Evolutionary conservation across 2,888 invertebrate genomes (phyloP), one percentile per base, ranked within the genome.

Genomic region (Lasioglossum villosulum): DNA sequence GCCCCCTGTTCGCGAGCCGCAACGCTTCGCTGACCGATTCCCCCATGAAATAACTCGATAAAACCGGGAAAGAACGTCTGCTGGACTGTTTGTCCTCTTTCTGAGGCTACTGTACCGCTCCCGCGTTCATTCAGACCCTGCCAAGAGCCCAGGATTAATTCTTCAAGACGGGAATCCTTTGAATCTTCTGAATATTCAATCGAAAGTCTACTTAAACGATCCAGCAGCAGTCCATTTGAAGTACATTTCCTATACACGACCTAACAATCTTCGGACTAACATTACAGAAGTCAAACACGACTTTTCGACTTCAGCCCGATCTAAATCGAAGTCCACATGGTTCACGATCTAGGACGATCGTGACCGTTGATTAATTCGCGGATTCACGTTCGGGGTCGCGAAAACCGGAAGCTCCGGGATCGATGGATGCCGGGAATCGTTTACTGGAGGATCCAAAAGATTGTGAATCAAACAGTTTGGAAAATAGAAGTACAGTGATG

Each of bases 11-110:
- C 70, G 75, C 34, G 80, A 52, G 72, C 75, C 75, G 85, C 84
- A 80, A 89, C 83, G 89, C 85, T 85, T 81, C 79, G 42, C 42
- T 78, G 84, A 86, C 39, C 48, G 77, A 86, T 81, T 73, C 74
- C 80, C 70, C 73, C 59, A 3, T 16, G 75, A 39, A 45, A 68
- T 42, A 42, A 63, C 75, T 19, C 78, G 72, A 77, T 76, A 73
- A 72, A 77, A 77, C 73, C 45, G 42, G 48, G 81, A 78, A 72
- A 75, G 75, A 68, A 84, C 59, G 48, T 75, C 59, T 59, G 23
- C 68, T n/a, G 23, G 34, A 56, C 42, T 70, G 68, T 56, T 74
- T 56, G 30, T 71, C 45, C 48, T 30, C 10, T 72, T 75, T 27
- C 48, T 27, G 23, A 34, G 16, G 39, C 56, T 79, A 79, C 63